These are phyloP conservation scores for Nannoperca obscura DNA, from an alignment of 2,797 vertebrate species.

Conservation along the genomic window DNA sequence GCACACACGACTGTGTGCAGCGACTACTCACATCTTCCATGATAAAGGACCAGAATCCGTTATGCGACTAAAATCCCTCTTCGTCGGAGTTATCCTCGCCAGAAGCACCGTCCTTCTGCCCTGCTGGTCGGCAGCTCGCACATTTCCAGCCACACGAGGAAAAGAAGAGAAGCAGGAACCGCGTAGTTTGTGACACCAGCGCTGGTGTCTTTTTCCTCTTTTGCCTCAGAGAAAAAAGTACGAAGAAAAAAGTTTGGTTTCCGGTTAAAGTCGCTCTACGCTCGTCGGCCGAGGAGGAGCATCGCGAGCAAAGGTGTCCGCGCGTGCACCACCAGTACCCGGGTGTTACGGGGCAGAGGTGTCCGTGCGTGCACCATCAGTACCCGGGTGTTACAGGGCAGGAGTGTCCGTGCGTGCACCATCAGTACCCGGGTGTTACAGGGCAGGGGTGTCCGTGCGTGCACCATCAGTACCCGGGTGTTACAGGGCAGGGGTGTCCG, in stretches of 20 bases:
- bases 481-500: too few species aligned
- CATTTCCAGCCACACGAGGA: conserved; percentile 68
- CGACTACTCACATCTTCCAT: conserved; percentile 86
- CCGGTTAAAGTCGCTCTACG: conserved; percentile 78
- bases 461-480: too few species aligned
- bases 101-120: conserved; percentile 49
- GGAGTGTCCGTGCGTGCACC: too few species aligned
- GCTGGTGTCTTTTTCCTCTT: conserved; percentile 71
- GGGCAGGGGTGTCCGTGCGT: too few species aligned
- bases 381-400: too few species aligned
- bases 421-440: too few species aligned
- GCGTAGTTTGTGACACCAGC: conserved; percentile 47
- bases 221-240: conserved; percentile 67
- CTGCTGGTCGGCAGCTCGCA: conserved; percentile 54
- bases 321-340: conserved; percentile 4
- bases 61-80: conserved; percentile 66
- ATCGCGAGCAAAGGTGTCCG: background rate
- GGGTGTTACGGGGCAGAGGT: too few species aligned
- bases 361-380: too few species aligned
- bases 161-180: conserved; percentile 75
- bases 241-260: conserved; percentile 82
- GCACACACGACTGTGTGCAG: too few species aligned
- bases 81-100: conserved; percentile 63
- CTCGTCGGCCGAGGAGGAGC: conserved; percentile 64
- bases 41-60: conserved; percentile 74